phyloP scores from a whole-genome alignment of 2,797 vertebrate genomes.

The Sebastes ruberrimus region DNA sequence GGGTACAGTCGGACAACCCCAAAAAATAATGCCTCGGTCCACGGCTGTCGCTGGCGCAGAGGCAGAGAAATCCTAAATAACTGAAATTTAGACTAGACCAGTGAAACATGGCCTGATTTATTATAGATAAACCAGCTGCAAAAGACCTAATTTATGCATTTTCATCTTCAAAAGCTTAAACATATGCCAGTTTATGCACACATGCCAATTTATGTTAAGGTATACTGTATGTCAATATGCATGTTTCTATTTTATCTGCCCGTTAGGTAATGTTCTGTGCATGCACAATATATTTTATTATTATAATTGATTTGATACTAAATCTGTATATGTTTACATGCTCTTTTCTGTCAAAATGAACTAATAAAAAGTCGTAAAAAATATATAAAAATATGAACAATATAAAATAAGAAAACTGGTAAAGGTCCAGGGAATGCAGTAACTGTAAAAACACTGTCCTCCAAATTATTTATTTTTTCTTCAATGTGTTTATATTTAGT shows the following conservation, averaged over 20 bases:
- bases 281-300: too few species aligned
- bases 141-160: background rate
- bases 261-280: too few species aligned
- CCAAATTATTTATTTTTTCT: background rate
- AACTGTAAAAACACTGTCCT: background rate
- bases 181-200: accelerated
- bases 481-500: background rate
- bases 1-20: accelerated
- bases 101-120: background rate
- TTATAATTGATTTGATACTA: too few species aligned
- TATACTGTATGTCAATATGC: too few species aligned
- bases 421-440: background rate
- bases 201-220: too few species aligned
- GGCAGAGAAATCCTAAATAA: background rate
- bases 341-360: too few species aligned
- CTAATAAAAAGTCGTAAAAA: too few species aligned
- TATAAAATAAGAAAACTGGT: background rate
- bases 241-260: too few species aligned
- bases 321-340: too few species aligned
- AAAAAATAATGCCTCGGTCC: too few species aligned
- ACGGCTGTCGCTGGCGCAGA: accelerated
- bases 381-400: background rate
- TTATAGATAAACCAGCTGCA: background rate
- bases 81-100: background rate
- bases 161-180: background rate